These are phyloP conservation scores for Orchesella cincta DNA, from an alignment of 1,140 invertebrate genomes.

Conservation along the genomic window DNA sequence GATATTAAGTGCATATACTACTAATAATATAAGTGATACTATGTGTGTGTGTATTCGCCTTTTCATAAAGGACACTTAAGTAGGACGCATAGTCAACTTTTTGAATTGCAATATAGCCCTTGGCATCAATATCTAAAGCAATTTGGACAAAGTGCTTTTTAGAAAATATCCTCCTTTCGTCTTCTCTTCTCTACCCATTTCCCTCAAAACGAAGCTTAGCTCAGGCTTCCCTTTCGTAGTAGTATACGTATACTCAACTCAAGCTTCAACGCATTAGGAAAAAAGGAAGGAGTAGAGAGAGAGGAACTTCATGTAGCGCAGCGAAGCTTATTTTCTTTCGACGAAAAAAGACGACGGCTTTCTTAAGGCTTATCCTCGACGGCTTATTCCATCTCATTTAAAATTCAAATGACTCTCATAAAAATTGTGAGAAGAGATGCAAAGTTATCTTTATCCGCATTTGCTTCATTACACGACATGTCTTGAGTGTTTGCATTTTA, in stretches of 20 bases:
- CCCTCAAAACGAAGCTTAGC: not conserved
- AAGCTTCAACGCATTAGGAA: not conserved
- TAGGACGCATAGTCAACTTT: not conserved
- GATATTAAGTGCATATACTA: not conserved
- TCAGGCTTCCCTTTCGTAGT: not conserved
- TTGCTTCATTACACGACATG: conserved; percentile 26
- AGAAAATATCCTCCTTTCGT: not conserved
- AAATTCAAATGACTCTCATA: conserved; percentile 30
- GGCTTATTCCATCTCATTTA: conserved; percentile 25
- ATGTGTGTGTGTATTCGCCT: not conserved
- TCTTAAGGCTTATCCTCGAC: conserved; percentile 12
- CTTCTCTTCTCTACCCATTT: not conserved
- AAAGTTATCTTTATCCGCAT: conserved; percentile 22
- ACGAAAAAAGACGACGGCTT: conserved; percentile 11
- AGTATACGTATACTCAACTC: not conserved
- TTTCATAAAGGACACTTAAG: not conserved
- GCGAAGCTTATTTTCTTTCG: not conserved
- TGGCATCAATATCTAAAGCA: conserved; percentile 30
- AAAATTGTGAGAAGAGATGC: conserved; percentile 29
- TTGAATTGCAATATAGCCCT: conserved; percentile 19
- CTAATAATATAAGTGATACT: not conserved
- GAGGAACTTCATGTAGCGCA: not conserved
- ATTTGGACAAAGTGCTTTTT: conserved; percentile 20
- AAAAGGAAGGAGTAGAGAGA: not conserved
- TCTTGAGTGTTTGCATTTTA: conserved; percentile 15